phyloP scores from a whole-genome alignment of 2,888 invertebrate genomes.

The Coelopa pilipes region DNA sequence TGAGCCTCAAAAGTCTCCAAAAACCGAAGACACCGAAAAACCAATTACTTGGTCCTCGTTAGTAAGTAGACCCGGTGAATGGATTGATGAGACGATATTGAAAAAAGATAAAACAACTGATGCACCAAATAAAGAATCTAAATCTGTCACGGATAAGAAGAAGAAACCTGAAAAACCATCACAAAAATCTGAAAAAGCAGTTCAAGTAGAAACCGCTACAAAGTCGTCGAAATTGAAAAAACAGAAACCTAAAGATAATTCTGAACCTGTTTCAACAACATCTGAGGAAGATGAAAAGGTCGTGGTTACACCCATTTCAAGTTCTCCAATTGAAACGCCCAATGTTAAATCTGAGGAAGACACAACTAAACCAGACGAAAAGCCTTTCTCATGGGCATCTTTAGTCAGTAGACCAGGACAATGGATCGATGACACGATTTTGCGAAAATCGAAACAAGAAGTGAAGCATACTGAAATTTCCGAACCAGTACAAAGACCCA shows the following conservation, averaged over 20 bases:
- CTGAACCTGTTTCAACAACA: conserved; percentile 46
- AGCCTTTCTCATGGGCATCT: conserved; percentile 53
- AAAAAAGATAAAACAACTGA: conserved; percentile 39
- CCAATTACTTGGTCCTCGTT: conserved; percentile 54
- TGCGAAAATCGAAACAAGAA: conserved; percentile 38
- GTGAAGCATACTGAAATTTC: conserved; percentile 24
- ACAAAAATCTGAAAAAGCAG: conserved; percentile 41
- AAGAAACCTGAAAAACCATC: conserved; percentile 42
- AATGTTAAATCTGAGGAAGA: background rate
- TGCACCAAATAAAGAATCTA: conserved; percentile 30
- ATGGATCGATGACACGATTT: conserved; percentile 57
- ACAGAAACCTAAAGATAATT: conserved; percentile 45
- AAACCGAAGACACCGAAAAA: conserved; percentile 26
- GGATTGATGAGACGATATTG: conserved; percentile 54
- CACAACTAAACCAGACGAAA: conserved; percentile 30
- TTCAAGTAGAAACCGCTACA: conserved; percentile 21
- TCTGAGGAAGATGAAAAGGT: conserved; percentile 48
- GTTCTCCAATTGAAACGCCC: background rate
- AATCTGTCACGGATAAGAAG: conserved; percentile 7
- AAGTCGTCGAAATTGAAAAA: conserved; percentile 52
- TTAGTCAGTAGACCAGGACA: conserved; percentile 58
- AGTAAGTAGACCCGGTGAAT: conserved; percentile 58
- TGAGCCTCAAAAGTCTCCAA: background rate
- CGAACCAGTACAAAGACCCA: conserved; percentile 19
- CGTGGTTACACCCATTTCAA: conserved; percentile 32